phyloP scores from a whole-genome alignment of 2,113 vertebrate species.

The Anseranas semipalmata region DNA sequence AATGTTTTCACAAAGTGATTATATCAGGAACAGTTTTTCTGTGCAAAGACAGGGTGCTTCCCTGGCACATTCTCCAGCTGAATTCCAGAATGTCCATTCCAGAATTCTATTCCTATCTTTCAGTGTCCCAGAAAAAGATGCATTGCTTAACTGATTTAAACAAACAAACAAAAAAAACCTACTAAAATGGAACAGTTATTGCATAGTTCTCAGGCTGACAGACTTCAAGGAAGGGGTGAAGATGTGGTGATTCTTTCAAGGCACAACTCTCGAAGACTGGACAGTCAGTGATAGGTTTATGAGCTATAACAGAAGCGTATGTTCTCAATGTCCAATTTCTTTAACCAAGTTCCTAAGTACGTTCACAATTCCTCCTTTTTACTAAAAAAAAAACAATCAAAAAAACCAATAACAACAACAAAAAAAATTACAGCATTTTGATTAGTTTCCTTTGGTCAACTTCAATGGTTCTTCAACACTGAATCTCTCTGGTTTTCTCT shows the following conservation, averaged over 20 bases:
- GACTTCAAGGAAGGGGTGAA: not conserved
- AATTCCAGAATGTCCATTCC: not conserved
- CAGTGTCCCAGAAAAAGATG: not conserved
- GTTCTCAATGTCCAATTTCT: not conserved
- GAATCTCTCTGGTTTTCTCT: not conserved
- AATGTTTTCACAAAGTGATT: not conserved
- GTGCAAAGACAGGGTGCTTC: not conserved
- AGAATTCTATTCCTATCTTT: too few relatives aligned
- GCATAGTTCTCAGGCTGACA: not conserved
- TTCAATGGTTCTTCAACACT: not conserved
- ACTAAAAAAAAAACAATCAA: not conserved
- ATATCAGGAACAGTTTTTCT: not conserved
- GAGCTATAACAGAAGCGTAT: not conserved
- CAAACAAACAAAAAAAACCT: not conserved
- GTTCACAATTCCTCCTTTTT: not conserved
- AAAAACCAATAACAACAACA: not conserved
- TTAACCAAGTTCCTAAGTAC: not conserved
- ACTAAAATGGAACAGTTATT: not conserved
- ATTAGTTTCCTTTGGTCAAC: not conserved
- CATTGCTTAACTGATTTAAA: not conserved
- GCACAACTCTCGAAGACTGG: not conserved
- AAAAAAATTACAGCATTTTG: too few relatives aligned
- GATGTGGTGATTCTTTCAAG: not conserved
- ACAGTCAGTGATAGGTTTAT: not conserved
- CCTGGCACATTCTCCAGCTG: not conserved